These are phyloP conservation scores for Oligia latruncula DNA, from an alignment of 2,888 invertebrate species.

Conservation along the genomic window DNA sequence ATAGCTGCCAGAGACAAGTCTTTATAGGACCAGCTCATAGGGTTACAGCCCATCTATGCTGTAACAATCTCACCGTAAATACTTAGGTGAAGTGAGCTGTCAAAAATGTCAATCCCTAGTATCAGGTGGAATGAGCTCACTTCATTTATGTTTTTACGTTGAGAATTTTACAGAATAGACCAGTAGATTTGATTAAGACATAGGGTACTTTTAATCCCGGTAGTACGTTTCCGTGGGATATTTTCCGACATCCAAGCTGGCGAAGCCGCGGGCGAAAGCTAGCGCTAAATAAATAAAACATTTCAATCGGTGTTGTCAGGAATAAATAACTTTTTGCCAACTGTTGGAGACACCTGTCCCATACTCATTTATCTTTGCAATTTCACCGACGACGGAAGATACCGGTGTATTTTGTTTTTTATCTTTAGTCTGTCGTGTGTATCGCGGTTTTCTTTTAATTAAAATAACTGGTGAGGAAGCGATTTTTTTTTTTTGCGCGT, in stretches of 20 bases:
- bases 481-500: not conserved
- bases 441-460: conserved; percentile 42
- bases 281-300: conserved; percentile 63
- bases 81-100: too few relatives aligned
- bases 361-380: conserved; percentile 59
- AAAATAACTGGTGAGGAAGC: conserved; percentile 50
- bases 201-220: not conserved
- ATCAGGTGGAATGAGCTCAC: too few relatives aligned
- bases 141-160: too few relatives aligned
- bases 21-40: too few relatives aligned
- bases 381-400: conserved; percentile 45
- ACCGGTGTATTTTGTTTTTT: conserved; percentile 40
- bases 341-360: conserved; percentile 60
- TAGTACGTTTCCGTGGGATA: not conserved
- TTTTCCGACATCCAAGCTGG: not conserved
- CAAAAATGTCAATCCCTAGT: too few relatives aligned
- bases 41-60: too few relatives aligned
- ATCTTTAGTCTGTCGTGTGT: conserved; percentile 17
- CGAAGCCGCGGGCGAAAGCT: not conserved
- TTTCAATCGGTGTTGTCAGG: conserved; percentile 47
- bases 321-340: conserved; percentile 60
- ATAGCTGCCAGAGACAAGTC: too few relatives aligned
- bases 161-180: too few relatives aligned
- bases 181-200: not conserved
- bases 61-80: too few relatives aligned